Evolutionary conservation across 2,797 vertebrate genomes (phyloP), one percentile per base, ranked within the genome.

Genomic region (Sphenopsis melanotis): DNA sequence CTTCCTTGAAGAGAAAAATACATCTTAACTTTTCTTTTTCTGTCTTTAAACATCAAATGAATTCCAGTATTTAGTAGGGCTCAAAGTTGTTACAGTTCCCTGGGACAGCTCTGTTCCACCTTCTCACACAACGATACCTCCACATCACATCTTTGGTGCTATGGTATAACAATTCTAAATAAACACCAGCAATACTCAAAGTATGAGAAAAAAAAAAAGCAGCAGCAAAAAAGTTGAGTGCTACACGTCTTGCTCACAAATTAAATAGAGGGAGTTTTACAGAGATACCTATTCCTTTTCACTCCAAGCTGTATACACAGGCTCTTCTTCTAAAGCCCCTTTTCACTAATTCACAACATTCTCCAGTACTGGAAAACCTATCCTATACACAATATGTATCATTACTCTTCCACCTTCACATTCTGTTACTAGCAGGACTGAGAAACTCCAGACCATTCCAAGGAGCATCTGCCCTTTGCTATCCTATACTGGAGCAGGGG

Each of bases 401-500:
- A 34, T 24, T 78, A 34, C 42, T 64, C 30, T 85, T 84, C 21
- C 32, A 75, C 26, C 26, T 64, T 64, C 27, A 61, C 7, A 4
- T 63, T 90, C 44, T 70, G 5, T 34, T 66, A 36, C 65, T 15
- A 63, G 34, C 52, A 78, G 15, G 5, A 24, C 24, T 50, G 49
- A 86, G 65, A 88, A 65, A 75, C 16, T 72, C 57, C 20, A 32
- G 84, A 39, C 16, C 17, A 16, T 42, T 83, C 69, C 47, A 59
- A 70, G 53, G 49, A 83, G 49, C 37, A 66, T 52, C 72, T 10
- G 2, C 47, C 19, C 37, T 70, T 76, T 61, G 39, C 59, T 72
- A 55, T 30, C 34, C 46, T 15, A 0, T 23, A 34, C 2, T 5
- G 0, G 6, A 17, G 32, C 2, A 2, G 18, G 27, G 44, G 32